Conservation (phyloP, 2,113 vertebrate genomes). For the Aptenodytes forsteri region DNA sequence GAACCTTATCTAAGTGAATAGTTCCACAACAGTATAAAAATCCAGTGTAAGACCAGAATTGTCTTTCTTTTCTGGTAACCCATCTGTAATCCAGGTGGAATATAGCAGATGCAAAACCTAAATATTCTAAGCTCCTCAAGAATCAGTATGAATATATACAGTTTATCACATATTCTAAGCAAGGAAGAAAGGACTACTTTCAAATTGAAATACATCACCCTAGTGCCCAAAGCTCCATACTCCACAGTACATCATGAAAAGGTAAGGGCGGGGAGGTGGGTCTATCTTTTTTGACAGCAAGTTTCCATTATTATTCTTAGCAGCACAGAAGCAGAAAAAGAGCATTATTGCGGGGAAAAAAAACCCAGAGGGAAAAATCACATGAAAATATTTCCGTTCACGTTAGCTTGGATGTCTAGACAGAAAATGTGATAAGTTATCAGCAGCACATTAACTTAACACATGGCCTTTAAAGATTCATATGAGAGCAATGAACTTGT, state of each 20-base stretch:
- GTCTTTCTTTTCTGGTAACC: not conserved
- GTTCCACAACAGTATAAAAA: not conserved
- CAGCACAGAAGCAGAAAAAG: not conserved
- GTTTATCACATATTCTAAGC: not conserved
- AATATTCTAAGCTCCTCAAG: not conserved
- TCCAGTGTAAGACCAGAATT: not conserved
- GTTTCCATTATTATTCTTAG: not conserved
- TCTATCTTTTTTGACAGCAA: not conserved
- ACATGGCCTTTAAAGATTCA: not conserved
- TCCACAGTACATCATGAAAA: not conserved
- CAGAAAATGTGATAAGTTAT: conserved; percentile 43
- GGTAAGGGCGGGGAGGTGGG: rapidly evolving
- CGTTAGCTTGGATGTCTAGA: conserved; percentile 26
- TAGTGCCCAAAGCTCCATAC: not conserved
- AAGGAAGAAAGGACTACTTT: not conserved
- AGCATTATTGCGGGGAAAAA: not conserved
- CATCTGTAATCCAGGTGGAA: not conserved
- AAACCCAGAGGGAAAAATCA: not conserved
- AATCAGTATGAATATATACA: not conserved
- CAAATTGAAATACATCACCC: not conserved
- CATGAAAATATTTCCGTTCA: not conserved
- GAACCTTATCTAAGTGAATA: not conserved
- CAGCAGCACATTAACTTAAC: not conserved
- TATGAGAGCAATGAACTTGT: not conserved
- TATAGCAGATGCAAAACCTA: not conserved